Conservation (phyloP, 2,888 invertebrate species). For the Bimastos eiseni region DNA sequence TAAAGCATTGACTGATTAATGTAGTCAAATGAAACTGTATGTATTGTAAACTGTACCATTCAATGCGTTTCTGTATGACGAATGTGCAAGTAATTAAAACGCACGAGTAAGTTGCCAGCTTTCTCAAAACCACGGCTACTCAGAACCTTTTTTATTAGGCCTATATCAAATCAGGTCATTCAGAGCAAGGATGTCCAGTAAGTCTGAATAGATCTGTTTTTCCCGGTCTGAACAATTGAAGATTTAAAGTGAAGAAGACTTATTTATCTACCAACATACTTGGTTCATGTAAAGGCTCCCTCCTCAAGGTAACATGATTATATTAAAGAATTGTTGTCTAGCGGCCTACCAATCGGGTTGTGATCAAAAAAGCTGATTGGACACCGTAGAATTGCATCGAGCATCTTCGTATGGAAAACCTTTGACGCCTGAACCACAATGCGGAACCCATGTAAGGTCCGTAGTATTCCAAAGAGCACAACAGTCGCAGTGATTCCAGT, state of each 20-base stretch:
- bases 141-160: not conserved
- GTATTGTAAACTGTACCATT: not conserved
- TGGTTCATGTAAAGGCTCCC: not conserved
- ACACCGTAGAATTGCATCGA: slow-evolving; percentile 78
- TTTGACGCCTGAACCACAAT: slow-evolving; percentile 73
- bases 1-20: no score
- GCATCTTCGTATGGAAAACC: slow-evolving; percentile 81
- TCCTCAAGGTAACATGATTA: not conserved
- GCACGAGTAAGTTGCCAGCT: not conserved
- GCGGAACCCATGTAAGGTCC: slow-evolving; percentile 74
- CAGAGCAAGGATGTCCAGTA: not conserved
- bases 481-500: slow-evolving; percentile 59
- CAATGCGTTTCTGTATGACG: not conserved
- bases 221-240: not conserved
- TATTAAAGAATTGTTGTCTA: no score
- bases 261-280: not conserved
- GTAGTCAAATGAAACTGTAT: not conserved
- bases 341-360: slow-evolving; percentile 76
- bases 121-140: no score
- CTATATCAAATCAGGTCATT: not conserved
- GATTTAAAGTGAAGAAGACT: not conserved
- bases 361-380: slow-evolving; percentile 85
- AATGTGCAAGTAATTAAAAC: not conserved
- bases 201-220: not conserved
- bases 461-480: slow-evolving; percentile 68